These are phyloP conservation scores for Phalacrocorax pelagicus DNA, from an alignment of 2,113 vertebrate species.

Conservation along the genomic window DNA sequence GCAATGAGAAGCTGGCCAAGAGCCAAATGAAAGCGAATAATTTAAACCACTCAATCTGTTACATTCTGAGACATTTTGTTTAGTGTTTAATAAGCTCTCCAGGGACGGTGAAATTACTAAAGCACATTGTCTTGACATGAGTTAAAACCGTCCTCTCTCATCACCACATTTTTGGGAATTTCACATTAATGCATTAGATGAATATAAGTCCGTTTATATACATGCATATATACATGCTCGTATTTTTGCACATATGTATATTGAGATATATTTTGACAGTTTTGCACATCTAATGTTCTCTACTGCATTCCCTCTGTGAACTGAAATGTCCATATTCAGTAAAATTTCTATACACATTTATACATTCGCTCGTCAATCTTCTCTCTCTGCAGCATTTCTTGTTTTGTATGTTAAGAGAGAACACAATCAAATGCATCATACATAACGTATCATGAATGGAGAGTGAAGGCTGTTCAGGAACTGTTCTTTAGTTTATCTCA, in stretches of 20 bases:
- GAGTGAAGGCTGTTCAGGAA: neutral
- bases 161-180: constrained; percentile 65
- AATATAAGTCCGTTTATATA: neutral
- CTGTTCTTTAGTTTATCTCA: neutral
- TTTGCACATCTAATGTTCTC: constrained; percentile 15
- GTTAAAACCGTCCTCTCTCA: constrained; percentile 65
- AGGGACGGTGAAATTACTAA: constrained; percentile 75
- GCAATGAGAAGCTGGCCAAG: constrained; percentile 61
- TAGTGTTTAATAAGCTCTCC: constrained; percentile 76
- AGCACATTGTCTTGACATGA: constrained; percentile 74
- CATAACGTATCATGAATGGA: neutral
- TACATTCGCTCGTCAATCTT: neutral
- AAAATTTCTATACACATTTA: neutral
- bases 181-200: constrained; percentile 58
- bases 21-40: constrained; percentile 69
- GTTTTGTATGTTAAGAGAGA: neutral
- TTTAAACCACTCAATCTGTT: constrained; percentile 76
- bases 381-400: neutral
- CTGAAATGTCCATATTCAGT: neutral
- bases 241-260: neutral
- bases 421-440: neutral
- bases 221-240: neutral
- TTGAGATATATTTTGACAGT: constrained; percentile 1
- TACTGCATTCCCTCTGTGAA: neutral
- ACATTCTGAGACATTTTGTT: constrained; percentile 72